phyloP scores from a whole-genome alignment of 2,888 invertebrate species.

The Aethes cnicana region DNA sequence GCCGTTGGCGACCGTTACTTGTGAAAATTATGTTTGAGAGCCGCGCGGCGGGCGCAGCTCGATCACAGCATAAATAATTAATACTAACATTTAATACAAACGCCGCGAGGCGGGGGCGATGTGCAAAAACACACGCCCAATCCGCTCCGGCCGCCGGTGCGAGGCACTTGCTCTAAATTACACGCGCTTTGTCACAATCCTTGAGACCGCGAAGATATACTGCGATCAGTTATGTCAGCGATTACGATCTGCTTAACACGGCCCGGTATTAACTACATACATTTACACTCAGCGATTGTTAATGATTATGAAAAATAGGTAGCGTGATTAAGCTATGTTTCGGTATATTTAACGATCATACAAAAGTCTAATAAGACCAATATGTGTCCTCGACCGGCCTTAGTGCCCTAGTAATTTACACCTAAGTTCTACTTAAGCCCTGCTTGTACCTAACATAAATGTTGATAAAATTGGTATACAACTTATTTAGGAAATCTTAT shows the following conservation, averaged over 20 bases:
- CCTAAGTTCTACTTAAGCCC: too few relatives aligned
- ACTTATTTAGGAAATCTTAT: too few relatives aligned
- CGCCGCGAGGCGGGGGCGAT: slow-evolving; percentile 50
- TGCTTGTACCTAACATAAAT: too few relatives aligned
- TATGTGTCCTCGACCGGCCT: too few relatives aligned
- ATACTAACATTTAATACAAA: slow-evolving; percentile 35
- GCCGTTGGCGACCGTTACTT: slow-evolving; percentile 41
- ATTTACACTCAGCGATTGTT: too few relatives aligned
- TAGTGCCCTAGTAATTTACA: background rate
- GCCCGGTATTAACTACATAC: too few relatives aligned
- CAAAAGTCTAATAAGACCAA: too few relatives aligned
- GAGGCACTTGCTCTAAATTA: slow-evolving; percentile 18
- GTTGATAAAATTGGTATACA: too few relatives aligned
- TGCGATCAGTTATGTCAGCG: background rate
- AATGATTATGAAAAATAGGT: too few relatives aligned
- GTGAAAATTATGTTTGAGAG: slow-evolving; percentile 43
- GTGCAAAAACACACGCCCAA: slow-evolving; percentile 32
- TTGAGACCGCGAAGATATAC: background rate
- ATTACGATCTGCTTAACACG: background rate
- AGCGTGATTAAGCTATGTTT: too few relatives aligned
- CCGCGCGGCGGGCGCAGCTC: slow-evolving; percentile 34
- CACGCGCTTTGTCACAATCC: background rate
- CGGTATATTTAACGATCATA: too few relatives aligned
- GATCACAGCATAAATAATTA: slow-evolving; percentile 40
- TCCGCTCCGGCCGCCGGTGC: slow-evolving; percentile 25